Evolutionary conservation across 2,888 invertebrate species (phyloP).

Genomic region (Alviniconcha strummeri): DNA sequence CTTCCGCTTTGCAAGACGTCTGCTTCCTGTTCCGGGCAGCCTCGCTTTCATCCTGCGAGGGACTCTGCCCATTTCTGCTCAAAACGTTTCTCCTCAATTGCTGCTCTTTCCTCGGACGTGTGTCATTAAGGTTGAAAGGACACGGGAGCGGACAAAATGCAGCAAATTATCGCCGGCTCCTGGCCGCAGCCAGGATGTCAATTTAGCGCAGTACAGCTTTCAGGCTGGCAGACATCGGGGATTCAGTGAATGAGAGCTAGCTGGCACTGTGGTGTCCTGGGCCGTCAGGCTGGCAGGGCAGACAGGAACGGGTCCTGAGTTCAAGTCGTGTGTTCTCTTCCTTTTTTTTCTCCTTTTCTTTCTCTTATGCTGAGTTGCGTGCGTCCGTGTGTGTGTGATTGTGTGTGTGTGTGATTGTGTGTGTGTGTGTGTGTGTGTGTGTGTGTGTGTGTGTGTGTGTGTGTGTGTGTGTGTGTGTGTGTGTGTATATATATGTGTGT

Average conservation of each 20-base stretch:
- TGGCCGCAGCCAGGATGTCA: too few relatives aligned
- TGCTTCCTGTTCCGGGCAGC: conserved; percentile 12
- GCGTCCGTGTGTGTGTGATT: neutral
- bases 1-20: neutral
- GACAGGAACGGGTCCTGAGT: too few relatives aligned
- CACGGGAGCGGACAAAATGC: neutral
- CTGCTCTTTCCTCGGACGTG: neutral
- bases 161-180: neutral
- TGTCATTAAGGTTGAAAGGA: neutral
- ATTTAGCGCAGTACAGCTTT: too few relatives aligned
- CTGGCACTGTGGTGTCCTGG: too few relatives aligned
- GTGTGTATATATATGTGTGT: too few relatives aligned
- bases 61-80: neutral
- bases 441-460: neutral
- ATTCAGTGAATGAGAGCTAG: too few relatives aligned
- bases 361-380: too few relatives aligned
- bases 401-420: neutral
- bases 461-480: too few relatives aligned
- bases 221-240: too few relatives aligned
- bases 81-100: neutral
- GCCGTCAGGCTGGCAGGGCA: too few relatives aligned
- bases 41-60: neutral
- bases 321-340: too few relatives aligned
- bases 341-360: too few relatives aligned
- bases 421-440: conserved; percentile 10